These are phyloP conservation scores for Noctuana brunneofusca DNA, from an alignment of 2,888 invertebrate genomes.

Conservation along the genomic window DNA sequence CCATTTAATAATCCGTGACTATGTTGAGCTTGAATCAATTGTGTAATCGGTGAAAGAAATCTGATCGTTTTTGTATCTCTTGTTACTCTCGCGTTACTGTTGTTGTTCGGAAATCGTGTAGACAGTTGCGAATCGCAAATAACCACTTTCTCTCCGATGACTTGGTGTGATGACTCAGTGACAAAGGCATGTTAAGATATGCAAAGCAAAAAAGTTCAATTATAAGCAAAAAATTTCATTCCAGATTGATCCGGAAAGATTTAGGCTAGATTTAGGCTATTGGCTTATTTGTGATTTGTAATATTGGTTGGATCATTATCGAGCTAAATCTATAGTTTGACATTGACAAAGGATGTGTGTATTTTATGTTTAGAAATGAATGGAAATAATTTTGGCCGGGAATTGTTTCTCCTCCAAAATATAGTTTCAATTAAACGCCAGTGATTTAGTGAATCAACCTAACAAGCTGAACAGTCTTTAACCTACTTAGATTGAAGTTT, in stretches of 20 bases:
- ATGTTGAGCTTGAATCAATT: background rate
- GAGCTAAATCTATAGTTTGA: background rate
- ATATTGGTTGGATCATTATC: background rate
- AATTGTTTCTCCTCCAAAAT: background rate
- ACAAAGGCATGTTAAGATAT: background rate
- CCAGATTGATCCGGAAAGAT: background rate
- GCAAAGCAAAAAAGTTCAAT: too few relatives aligned
- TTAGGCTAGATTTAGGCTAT: background rate
- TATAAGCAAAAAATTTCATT: too few relatives aligned
- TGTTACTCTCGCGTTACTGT: background rate
- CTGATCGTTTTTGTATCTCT: background rate
- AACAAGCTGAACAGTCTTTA: background rate
- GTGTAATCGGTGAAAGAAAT: constrained; percentile 1
- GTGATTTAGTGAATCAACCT: background rate
- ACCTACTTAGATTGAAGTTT: background rate
- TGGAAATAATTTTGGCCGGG: background rate
- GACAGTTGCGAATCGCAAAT: background rate
- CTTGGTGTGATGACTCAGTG: background rate
- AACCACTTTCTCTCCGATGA: background rate
- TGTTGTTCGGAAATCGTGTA: background rate
- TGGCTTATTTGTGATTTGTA: background rate
- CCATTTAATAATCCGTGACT: background rate
- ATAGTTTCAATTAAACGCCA: constrained; percentile 5
- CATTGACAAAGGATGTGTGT: background rate
- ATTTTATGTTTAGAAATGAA: background rate